phyloP scores from a whole-genome alignment of 2,113 vertebrate species.

The Regulus satrapa region DNA sequence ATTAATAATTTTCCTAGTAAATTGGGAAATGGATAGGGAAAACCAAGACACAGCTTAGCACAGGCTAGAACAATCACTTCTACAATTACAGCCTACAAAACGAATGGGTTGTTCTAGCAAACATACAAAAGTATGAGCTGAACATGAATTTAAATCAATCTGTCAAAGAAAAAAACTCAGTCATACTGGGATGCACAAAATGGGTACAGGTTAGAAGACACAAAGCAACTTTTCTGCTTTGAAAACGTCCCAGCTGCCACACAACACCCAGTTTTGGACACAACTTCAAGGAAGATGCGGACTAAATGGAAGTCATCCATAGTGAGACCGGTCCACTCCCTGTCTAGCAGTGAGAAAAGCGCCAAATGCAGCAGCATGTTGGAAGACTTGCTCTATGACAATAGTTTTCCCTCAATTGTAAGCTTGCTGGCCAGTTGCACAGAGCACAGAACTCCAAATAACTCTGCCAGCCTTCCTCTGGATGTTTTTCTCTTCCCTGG shows the following conservation, averaged over 20 bases:
- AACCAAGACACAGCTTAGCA: neutral
- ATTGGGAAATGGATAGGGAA: neutral
- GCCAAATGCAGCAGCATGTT: neutral
- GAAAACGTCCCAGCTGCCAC: neutral
- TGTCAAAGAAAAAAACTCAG: neutral
- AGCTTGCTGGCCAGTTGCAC: neutral
- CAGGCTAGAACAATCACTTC: neutral
- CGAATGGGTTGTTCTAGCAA: neutral
- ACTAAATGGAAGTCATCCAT: neutral
- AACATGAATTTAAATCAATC: neutral
- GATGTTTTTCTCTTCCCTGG: neutral
- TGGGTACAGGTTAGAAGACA: neutral
- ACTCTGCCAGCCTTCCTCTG: neutral
- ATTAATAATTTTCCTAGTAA: neutral
- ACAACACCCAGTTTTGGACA: neutral
- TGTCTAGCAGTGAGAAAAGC: neutral
- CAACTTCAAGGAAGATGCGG: neutral
- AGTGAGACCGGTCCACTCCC: neutral
- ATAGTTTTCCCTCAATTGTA: neutral
- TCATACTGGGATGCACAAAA: neutral
- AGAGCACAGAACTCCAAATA: neutral
- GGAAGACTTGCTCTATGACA: neutral
- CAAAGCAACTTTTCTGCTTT: neutral
- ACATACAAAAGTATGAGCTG: neutral
- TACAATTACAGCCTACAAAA: neutral